Percentiles rank a stretch among this genome's conserved stretches.
Conservation (phyloP, 35 echinoderm and acorn worm genomes). For the Heliocidaris erythrogramma region DNA sequence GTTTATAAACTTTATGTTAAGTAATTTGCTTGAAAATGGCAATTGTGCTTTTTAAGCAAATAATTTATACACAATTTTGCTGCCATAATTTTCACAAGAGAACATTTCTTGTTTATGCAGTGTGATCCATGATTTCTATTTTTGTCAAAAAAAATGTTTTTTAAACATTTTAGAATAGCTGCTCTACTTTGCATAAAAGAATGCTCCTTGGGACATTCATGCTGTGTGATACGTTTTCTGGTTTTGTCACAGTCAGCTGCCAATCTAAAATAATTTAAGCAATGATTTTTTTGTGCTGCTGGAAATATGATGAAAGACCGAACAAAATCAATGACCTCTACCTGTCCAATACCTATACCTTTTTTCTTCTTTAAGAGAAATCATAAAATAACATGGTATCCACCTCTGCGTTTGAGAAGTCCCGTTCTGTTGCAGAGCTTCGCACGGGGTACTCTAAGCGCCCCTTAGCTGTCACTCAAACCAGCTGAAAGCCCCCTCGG, state of each 20-base stretch:
- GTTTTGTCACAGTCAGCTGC: background rate
- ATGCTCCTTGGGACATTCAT: too few relatives aligned
- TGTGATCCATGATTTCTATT: too few relatives aligned
- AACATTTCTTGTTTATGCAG: too few relatives aligned
- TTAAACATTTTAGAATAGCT: too few relatives aligned
- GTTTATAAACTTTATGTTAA: too few relatives aligned
- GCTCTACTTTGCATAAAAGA: too few relatives aligned
- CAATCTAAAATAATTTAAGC: background rate
- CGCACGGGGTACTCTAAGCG: background rate
- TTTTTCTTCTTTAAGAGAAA: background rate
- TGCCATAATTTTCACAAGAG: too few relatives aligned
- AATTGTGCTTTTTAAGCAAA: too few relatives aligned
- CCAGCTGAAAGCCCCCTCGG: background rate
- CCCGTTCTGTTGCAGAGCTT: background rate
- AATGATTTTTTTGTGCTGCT: background rate
- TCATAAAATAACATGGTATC: background rate
- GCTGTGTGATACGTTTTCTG: too few relatives aligned
- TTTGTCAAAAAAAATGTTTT: too few relatives aligned
- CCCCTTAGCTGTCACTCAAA: background rate
- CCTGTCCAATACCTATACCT: background rate
- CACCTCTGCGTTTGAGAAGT: background rate
- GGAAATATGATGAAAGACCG: background rate
- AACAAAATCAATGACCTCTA: constrained; percentile 1
- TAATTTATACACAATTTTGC: too few relatives aligned
- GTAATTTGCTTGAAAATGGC: too few relatives aligned